Conservation (phyloP, 2,888 invertebrate species). For the Drosophila pegasa region DNA sequence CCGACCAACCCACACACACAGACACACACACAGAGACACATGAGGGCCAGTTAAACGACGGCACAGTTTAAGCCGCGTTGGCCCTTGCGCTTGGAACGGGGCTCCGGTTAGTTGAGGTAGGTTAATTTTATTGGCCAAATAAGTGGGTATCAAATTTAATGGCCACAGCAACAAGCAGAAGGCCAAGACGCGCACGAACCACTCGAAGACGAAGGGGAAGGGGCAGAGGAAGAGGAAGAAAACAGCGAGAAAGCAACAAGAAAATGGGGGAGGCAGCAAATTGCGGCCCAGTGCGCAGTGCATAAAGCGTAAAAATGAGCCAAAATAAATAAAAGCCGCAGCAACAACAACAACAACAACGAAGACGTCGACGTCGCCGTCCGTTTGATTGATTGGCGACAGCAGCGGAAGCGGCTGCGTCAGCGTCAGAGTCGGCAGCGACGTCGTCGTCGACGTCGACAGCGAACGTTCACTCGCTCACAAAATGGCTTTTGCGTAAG, state of each 20-base stretch:
- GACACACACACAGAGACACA: constrained; percentile 12
- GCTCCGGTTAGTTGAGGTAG: constrained; percentile 75
- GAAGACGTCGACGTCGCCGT: constrained; percentile 27
- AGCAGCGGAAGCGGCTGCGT: constrained; percentile 56
- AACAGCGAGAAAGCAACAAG: constrained; percentile 17
- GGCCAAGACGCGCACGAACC: constrained; percentile 25
- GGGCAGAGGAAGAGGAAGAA: constrained; percentile 6
- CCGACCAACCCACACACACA: constrained; percentile 22
- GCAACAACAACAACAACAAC: constrained; percentile 28
- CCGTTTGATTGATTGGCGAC: constrained; percentile 70
- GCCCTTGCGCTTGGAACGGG: constrained; percentile 45
- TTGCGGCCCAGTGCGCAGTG: constrained; percentile 62
- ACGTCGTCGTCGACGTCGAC: constrained; percentile 9
- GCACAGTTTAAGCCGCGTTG: constrained; percentile 46
- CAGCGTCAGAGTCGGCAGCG: constrained; percentile 45
- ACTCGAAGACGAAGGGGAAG: constrained; percentile 5
- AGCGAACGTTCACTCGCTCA: constrained; percentile 19
- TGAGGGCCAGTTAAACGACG: constrained; percentile 53
- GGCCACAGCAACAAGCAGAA: constrained; percentile 46
- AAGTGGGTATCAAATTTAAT: constrained; percentile 82
- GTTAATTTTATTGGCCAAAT: constrained; percentile 83
- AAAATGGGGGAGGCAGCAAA: constrained; percentile 30
- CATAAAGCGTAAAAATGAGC: constrained; percentile 77
- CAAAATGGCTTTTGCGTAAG: constrained; percentile 72
- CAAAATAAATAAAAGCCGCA: constrained; percentile 75